Base-by-base conservation (phyloP, 1,140 invertebrate genomes). In the Agrypnia vestita region DNA sequence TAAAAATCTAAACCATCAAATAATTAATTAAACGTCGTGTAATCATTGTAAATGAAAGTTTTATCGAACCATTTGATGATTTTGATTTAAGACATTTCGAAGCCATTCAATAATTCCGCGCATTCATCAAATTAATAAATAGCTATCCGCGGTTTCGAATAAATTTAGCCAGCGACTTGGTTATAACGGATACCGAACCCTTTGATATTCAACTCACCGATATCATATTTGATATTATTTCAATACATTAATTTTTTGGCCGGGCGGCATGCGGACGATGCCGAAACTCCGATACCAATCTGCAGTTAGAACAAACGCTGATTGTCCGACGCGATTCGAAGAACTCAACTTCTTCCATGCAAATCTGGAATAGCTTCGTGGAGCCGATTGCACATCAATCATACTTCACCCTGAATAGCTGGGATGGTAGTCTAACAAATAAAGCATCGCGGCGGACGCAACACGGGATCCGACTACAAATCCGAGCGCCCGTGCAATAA, bases 381-480 rank as follows among this genome's bases (percentile, higher is more conserved):
- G 43, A 71, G 47, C 47, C 67, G 46, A 71, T 47, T 19, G 15
- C n/a, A n/a, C 67, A 71, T 71, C 67, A 71, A 71, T 71, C 67
- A 71, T 71, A 71, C 21, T 47, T 71, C 61, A n/a, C 1, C 43
- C 46, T 15, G 46, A 71, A 71, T 71, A 47, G 67, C 19, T 49
- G 46, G 67, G 21, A 71, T 71, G 15, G 67, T 71, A 49, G 67
- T 44, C 67, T 11, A 71, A 71, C 46, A 71, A 71, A 71, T 71
- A 71, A 71, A 71, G 46, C 8, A 15, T 0, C 1, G 10, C 21
- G 10, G 15, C 4, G 17, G 17, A 15, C 67, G 67, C 25, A 49
- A 49, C 46, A 35, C 67, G 46, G 21, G 67, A 49, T 15, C n/a
- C n/a, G 67, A 69, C 64, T 69, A 44, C 67, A 49, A 49, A 46